Evolutionary conservation across 2,888 invertebrate species (phyloP).

Genomic region (Leucania comma): DNA sequence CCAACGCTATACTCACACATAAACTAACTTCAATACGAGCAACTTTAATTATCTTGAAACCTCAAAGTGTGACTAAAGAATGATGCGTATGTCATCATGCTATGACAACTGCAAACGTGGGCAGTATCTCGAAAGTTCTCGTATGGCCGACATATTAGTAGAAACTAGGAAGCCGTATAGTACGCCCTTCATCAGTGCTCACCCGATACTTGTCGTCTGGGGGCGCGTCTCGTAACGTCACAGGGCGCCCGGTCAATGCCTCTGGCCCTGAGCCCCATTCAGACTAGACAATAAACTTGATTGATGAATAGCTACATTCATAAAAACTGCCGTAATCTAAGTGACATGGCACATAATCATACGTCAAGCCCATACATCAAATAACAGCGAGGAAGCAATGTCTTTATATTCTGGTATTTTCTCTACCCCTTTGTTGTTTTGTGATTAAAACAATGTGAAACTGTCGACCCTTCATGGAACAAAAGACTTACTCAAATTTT

Average conservation of each 20-base stretch:
- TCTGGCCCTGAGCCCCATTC: conserved; percentile 44
- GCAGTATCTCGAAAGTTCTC: conserved; percentile 33
- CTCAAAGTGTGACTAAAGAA: conserved; percentile 12
- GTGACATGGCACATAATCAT: conserved; percentile 21
- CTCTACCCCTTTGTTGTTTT: background rate
- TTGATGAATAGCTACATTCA: conserved; percentile 30
- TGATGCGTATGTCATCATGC: conserved; percentile 16
- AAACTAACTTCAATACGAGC: conserved; percentile 1
- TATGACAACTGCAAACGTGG: conserved; percentile 14
- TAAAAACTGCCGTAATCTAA: conserved; percentile 25
- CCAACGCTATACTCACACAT: background rate
- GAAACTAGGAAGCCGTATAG: conserved; percentile 67
- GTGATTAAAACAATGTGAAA: conserved; percentile 17
- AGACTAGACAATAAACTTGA: conserved; percentile 29
- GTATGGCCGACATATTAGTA: conserved; percentile 36
- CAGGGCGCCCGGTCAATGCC: conserved; percentile 56
- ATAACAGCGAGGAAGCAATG: conserved; percentile 3
- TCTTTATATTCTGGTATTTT: background rate
- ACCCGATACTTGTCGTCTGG: conserved; percentile 35
- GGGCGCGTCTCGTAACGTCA: conserved; percentile 66
- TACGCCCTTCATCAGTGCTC: conserved; percentile 54
- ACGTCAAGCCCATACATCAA: background rate
- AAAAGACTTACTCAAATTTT: conserved; percentile 20
- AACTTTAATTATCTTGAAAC: conserved; percentile 30
- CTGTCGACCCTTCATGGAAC: conserved; percentile 21